Evolutionary conservation across 2,888 invertebrate species (phyloP).

Genomic region (Rhagonycha fulva): DNA sequence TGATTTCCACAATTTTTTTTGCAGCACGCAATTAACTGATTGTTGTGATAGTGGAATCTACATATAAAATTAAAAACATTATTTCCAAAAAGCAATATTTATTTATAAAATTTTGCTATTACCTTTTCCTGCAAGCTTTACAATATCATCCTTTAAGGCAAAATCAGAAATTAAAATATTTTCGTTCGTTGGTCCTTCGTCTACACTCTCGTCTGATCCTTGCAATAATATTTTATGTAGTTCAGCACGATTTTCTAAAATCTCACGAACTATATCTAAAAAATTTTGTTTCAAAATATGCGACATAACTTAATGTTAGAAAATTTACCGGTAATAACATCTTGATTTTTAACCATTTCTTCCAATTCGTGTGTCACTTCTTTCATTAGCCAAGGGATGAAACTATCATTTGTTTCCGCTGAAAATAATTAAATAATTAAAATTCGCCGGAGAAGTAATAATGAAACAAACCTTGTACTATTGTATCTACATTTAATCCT

Average conservation of each 20-base stretch:
- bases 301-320: not conserved
- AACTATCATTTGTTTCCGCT: slow-evolving; percentile 75
- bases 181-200: slow-evolving; percentile 45
- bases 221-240: slow-evolving; percentile 59
- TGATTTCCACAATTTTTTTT: not conserved
- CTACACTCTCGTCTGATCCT: slow-evolving; percentile 42
- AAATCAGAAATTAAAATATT: slow-evolving; percentile 46
- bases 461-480: slow-evolving; percentile 59
- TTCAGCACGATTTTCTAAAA: slow-evolving; percentile 74
- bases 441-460: not conserved
- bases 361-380: slow-evolving; percentile 82
- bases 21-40: not conserved
- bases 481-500: slow-evolving; percentile 68
- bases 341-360: slow-evolving; percentile 78
- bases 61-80: not conserved
- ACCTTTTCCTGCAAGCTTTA: slow-evolving; percentile 12
- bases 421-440: not conserved
- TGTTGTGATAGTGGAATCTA: not conserved
- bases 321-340: slow-evolving; percentile 72
- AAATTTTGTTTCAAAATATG: slow-evolving; percentile 13
- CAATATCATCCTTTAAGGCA: slow-evolving; percentile 45
- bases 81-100: not conserved
- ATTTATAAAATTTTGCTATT: not conserved
- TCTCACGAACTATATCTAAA: slow-evolving; percentile 76
- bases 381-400: slow-evolving; percentile 86